Evolutionary conservation across 2,797 vertebrate genomes (phyloP).

Genomic region (Hyperoplus immaculatus): DNA sequence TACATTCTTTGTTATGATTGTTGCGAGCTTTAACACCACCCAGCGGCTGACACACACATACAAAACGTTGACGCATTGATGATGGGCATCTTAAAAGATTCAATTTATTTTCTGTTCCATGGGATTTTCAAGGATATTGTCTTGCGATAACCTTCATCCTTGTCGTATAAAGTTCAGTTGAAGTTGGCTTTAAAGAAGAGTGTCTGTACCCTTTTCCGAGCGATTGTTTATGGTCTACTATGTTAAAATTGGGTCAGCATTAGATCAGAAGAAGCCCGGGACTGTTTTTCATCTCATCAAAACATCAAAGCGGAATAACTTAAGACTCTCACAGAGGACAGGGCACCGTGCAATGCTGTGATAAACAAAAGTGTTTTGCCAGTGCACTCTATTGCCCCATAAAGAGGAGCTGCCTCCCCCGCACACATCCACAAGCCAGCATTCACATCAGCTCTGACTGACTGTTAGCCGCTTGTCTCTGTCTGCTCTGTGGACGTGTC

Average conservation of each 20-base stretch:
- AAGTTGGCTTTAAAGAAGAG: constrained; percentile 1
- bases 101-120: neutral
- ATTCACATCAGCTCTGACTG: constrained; percentile 40
- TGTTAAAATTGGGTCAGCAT: constrained; percentile 37
- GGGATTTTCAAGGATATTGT: neutral
- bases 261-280: constrained; percentile 8
- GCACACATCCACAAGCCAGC: constrained; percentile 38
- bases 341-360: constrained; percentile 19
- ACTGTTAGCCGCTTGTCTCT: constrained; percentile 18
- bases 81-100: neutral
- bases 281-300: constrained; percentile 31
- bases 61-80: too few relatives aligned
- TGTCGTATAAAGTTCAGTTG: neutral
- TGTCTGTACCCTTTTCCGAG: neutral
- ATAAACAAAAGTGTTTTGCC: constrained; percentile 44
- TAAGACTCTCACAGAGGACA: constrained; percentile 32
- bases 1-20: neutral
- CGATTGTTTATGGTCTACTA: constrained; percentile 21
- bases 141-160: neutral
- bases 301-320: constrained; percentile 47
- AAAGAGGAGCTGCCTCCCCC: constrained; percentile 34
- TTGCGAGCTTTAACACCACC: neutral
- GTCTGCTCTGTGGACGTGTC: constrained; percentile 33
- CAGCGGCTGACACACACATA: too few relatives aligned
- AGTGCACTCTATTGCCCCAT: constrained; percentile 12